These are phyloP conservation scores for Hemibagrus wyckioides DNA, from an alignment of 2,113 vertebrate species.

Conservation along the genomic window DNA sequence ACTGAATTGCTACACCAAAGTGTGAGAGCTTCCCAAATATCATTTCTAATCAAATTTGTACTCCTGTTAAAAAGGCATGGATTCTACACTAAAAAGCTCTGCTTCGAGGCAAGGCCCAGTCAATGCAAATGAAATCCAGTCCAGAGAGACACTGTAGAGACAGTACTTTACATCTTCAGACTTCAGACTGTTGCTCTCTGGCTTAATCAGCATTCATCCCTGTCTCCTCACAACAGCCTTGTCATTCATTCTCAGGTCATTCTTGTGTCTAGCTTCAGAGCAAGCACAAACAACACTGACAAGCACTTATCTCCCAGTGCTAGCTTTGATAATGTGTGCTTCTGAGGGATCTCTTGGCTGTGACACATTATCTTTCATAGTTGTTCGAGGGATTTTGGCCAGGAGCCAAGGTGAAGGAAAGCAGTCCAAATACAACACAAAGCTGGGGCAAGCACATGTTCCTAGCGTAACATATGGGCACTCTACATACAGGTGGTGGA, in stretches of 20 bases:
- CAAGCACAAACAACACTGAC: conserved; percentile 36
- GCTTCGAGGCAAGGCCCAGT: conserved; percentile 19
- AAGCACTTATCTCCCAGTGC: conserved; percentile 39
- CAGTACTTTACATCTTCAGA: conserved; percentile 28
- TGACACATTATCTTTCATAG: conserved; percentile 33
- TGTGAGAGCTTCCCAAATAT: conserved; percentile 8
- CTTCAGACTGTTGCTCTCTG: conserved; percentile 37
- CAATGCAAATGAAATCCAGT: conserved; percentile 48
- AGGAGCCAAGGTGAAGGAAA: conserved; percentile 34
- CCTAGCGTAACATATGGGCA: conserved; percentile 27
- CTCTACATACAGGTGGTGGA: conserved; percentile 9
- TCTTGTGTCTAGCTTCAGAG: conserved; percentile 16
- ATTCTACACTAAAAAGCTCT: conserved; percentile 47
- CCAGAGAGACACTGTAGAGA: conserved; percentile 27
- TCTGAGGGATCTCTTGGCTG: conserved; percentile 15
- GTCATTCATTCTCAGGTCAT: conserved; percentile 39
- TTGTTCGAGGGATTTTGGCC: conserved; percentile 11
- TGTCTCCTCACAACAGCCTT: conserved; percentile 20
- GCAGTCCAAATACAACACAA: conserved; percentile 33
- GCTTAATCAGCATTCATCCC: conserved; percentile 45
- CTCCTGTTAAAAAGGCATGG: conserved; percentile 34
- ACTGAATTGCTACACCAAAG: background rate
- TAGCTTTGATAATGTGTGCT: conserved; percentile 45
- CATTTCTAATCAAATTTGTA: conserved; percentile 40
- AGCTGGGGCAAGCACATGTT: conserved; percentile 29